phyloP scores from a whole-genome alignment of 1,140 invertebrate genomes.

The Drosophila subobscura region DNA sequence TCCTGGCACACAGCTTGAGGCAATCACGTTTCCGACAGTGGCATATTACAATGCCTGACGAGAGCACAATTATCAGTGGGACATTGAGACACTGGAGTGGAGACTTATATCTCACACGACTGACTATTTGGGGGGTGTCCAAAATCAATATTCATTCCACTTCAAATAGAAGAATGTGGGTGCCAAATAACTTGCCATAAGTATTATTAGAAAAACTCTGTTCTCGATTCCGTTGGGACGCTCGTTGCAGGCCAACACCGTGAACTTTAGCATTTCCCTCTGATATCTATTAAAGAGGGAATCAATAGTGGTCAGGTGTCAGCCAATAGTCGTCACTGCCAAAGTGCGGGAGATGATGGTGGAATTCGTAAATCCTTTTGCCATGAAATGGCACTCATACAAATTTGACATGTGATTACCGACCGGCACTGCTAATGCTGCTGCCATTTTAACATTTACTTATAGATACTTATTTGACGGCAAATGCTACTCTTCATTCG shows the following conservation, averaged over 20 bases:
- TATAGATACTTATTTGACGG: slow-evolving; percentile 4
- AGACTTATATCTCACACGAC: slow-evolving; percentile 44
- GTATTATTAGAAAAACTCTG: too few relatives aligned
- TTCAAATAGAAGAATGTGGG: slow-evolving; percentile 52
- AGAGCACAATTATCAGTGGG: slow-evolving; percentile 35
- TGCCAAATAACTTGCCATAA: too few relatives aligned
- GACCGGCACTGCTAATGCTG: slow-evolving; percentile 47
- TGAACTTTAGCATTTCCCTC: slow-evolving; percentile 8
- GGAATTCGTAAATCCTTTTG: slow-evolving; percentile 52
- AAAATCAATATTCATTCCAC: slow-evolving; percentile 60
- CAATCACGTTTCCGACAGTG: slow-evolving; percentile 64
- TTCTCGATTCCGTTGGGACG: too few relatives aligned
- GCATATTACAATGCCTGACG: slow-evolving; percentile 37
- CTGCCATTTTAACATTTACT: slow-evolving; percentile 50
- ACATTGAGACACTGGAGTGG: slow-evolving; percentile 23
- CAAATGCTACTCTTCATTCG: slow-evolving; percentile 20
- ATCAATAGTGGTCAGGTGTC: slow-evolving; percentile 25
- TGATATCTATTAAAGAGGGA: slow-evolving; percentile 33
- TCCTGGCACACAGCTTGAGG: slow-evolving; percentile 46
- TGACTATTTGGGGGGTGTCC: background rate
- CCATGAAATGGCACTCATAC: slow-evolving; percentile 51
- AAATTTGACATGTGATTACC: slow-evolving; percentile 60
- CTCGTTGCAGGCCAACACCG: too few relatives aligned
- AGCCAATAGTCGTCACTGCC: slow-evolving; percentile 14
- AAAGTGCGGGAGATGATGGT: slow-evolving; percentile 7